A percentile compares a stretch with the other conserved stretches of the same genome.
phyloP scores from a whole-genome alignment of 2,113 vertebrate genomes.

The Gadus macrocephalus region DNA sequence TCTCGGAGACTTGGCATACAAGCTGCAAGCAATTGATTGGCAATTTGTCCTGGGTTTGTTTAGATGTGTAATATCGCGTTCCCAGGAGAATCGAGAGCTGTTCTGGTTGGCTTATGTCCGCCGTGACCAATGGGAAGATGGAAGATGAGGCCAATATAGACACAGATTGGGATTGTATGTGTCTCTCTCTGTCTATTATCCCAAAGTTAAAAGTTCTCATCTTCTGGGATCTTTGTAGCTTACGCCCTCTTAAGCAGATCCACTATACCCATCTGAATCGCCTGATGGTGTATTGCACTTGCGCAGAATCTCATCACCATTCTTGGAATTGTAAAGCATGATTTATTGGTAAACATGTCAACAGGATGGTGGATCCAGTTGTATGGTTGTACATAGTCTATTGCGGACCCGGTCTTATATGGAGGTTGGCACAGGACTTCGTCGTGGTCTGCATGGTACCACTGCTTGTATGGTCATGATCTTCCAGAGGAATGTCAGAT shows the following conservation, averaged over 20 bases:
- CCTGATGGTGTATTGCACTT: too few species aligned
- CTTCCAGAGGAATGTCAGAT: constrained; percentile 24
- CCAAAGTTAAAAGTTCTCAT: too few species aligned
- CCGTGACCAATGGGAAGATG: neutral
- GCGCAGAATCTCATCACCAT: too few species aligned
- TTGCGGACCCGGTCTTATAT: constrained; percentile 45
- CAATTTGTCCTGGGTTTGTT: constrained; percentile 1
- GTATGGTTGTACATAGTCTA: neutral
- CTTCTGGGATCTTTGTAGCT: too few species aligned
- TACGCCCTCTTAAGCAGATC: too few species aligned
- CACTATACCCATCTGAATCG: too few species aligned
- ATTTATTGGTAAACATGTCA: constrained; percentile 15
- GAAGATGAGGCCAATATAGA: neutral
- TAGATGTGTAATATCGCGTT: neutral
- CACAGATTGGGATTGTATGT: neutral
- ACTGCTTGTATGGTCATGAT: constrained; percentile 47
- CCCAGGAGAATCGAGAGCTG: neutral
- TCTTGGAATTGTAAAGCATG: constrained; percentile 23
- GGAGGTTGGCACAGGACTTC: constrained; percentile 15
- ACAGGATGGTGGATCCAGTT: too few species aligned
- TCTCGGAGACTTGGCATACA: neutral
- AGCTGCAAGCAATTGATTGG: neutral
- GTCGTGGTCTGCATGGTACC: constrained; percentile 26
- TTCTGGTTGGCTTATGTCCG: constrained; percentile 17
- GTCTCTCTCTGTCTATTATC: too few species aligned